A percentile compares a stretch with the other conserved stretches of the same genome.
Conservation (phyloP, 2,888 invertebrate species). For the Drosophila longiperda region DNA sequence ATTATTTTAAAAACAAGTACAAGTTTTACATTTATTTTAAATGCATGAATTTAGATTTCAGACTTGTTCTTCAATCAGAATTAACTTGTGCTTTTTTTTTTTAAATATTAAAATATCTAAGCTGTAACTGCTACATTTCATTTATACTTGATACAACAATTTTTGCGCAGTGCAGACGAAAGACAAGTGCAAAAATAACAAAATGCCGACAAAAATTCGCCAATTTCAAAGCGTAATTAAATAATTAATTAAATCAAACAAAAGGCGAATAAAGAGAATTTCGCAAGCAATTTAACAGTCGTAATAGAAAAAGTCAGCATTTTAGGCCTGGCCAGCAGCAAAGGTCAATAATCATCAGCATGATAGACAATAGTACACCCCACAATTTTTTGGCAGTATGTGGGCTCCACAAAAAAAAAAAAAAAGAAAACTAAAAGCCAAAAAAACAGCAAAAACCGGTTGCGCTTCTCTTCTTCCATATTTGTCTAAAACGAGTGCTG, state of each 20-base stretch:
- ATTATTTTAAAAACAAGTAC: neutral
- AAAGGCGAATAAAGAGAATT: conserved; percentile 63
- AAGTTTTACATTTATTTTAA: neutral
- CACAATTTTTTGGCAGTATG: conserved; percentile 40
- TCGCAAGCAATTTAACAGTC: conserved; percentile 70
- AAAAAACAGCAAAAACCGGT: conserved; percentile 41
- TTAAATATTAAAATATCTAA: neutral
- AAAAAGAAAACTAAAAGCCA: neutral
- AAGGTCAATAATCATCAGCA: conserved; percentile 75
- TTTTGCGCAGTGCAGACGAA: conserved; percentile 15
- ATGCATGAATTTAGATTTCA: neutral
- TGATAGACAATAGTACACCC: conserved; percentile 46
- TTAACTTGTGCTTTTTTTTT: neutral
- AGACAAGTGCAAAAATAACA: conserved; percentile 33
- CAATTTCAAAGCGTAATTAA: conserved; percentile 75
- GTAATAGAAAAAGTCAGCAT: conserved; percentile 2
- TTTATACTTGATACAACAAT: neutral
- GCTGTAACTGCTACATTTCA: neutral
- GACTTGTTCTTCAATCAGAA: neutral
- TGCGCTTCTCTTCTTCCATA: conserved; percentile 39
- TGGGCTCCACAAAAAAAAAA: conserved; percentile 15
- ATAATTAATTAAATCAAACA: conserved; percentile 80
- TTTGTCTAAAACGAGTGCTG: conserved; percentile 63
- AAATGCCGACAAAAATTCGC: conserved; percentile 59
- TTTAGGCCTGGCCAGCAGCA: conserved; percentile 60